These are phyloP conservation scores for Adelognathus sp. DNA, from an alignment of 2,888 invertebrate genomes.

Conservation along the genomic window DNA sequence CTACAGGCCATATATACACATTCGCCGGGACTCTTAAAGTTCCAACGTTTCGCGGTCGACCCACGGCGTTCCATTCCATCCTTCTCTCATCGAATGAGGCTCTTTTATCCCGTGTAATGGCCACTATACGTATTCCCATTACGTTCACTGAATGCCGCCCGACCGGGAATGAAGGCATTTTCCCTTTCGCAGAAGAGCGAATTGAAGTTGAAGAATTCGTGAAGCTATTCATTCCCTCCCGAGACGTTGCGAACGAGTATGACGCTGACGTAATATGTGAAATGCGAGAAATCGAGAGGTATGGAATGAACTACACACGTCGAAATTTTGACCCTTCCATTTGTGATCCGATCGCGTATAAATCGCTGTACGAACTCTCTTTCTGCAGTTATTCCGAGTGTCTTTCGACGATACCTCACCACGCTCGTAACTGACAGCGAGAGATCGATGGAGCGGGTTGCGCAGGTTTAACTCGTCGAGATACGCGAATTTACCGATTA, in stretches of 20 bases:
- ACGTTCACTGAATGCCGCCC: slow-evolving; percentile 45
- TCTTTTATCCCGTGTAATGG: slow-evolving; percentile 48
- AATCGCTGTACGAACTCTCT: neutral
- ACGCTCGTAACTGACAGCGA: slow-evolving; percentile 3
- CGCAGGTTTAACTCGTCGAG: slow-evolving; percentile 35
- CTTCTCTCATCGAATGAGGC: slow-evolving; percentile 42
- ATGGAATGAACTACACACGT: neutral
- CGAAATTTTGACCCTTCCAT: neutral
- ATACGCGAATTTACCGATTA: slow-evolving; percentile 33
- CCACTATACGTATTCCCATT: slow-evolving; percentile 52
- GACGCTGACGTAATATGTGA: neutral
- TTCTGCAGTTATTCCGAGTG: neutral
- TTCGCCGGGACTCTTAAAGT: slow-evolving; percentile 12
- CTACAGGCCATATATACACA: neutral
- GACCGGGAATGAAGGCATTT: slow-evolving; percentile 44
- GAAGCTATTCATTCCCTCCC: neutral
- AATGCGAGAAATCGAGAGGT: neutral
- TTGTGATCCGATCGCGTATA: slow-evolving; percentile 35
- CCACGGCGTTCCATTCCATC: slow-evolving; percentile 42
- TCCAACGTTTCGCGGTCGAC: slow-evolving; percentile 6
- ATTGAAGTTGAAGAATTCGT: slow-evolving; percentile 31
- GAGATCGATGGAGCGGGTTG: slow-evolving; percentile 25
- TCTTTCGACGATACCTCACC: neutral
- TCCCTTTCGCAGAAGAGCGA: slow-evolving; percentile 24
- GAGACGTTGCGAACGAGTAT: neutral